Percentiles rank a stretch among this genome's conserved stretches.
These are phyloP conservation scores for Mohoua ochrocephala DNA, from an alignment of 2,113 vertebrate species.

Conservation along the genomic window DNA sequence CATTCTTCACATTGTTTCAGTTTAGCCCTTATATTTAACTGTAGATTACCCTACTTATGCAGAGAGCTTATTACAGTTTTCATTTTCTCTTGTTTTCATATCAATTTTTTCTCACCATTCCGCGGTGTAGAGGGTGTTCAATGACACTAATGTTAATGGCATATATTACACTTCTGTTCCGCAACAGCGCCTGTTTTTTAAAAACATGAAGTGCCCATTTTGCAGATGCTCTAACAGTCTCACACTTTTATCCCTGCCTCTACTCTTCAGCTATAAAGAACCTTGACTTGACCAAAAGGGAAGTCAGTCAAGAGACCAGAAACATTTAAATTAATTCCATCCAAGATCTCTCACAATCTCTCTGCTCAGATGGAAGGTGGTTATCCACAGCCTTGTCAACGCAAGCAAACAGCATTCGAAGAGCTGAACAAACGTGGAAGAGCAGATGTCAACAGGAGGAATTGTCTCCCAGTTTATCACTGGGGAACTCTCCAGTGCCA, in stretches of 20 bases:
- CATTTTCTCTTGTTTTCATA: conserved; percentile 67
- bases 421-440: background rate
- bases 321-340: conserved; percentile 46
- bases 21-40: conserved; percentile 51
- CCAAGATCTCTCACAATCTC: background rate
- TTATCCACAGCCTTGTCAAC: background rate
- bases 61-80: conserved; percentile 51
- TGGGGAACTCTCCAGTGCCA: background rate
- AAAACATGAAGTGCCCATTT: conserved; percentile 67
- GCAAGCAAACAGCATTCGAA: background rate
- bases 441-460: conserved; percentile 51
- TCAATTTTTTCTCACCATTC: conserved; percentile 66
- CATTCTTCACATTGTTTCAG: conserved; percentile 29
- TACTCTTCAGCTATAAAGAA: conserved; percentile 18
- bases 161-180: conserved; percentile 69
- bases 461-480: background rate
- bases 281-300: background rate
- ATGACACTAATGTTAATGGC: conserved; percentile 66
- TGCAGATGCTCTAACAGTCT: conserved; percentile 63
- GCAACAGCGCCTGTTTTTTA: conserved; percentile 59
- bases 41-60: conserved; percentile 53
- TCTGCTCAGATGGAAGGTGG: background rate
- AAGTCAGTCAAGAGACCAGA: conserved; percentile 4
- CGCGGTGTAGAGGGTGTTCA: conserved; percentile 57
- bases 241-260: conserved; percentile 8